Evolutionary conservation across 2,113 vertebrate species (phyloP), one percentile per base, ranked within the genome.

Genomic region (Neotoma lepida): DNA sequence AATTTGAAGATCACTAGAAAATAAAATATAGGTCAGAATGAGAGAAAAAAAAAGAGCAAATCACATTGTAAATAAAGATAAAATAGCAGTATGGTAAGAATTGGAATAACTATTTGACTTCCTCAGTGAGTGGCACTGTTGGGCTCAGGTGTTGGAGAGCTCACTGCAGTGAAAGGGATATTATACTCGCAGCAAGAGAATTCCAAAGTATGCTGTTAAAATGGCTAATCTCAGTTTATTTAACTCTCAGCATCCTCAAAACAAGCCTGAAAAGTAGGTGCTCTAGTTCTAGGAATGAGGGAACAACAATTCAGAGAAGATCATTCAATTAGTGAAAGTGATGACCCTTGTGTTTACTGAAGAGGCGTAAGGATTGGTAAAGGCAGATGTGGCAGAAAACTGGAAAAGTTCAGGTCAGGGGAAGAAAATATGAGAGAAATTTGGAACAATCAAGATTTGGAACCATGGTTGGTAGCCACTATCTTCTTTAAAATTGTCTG

Each of bases 261-360:
- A 80, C 33, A 88, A 64, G 1, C 8, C 76, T 46, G 5, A 64
- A 39, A 89, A 18, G 70, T 24, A 94, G 49, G 7, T 30, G 44
- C 9, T 64, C 28, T 20, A 1, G 3, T 86, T 71, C 71, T 56
- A 76, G 17, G 24, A 15, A 86, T 54, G 49, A 93, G 54, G 74
- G 86, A 93, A 89, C 56, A 70, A 74, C 17, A 76, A 4, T 88
- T 89, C 49, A 56, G 61, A 84, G 70, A 89, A 91, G 18, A 13
- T 30, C 44, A 39, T 49, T 8, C 30, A 80, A 39, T 17, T 93
- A 85, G 44, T 85, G 10, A 93, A 86, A 80, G 33, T 9, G 58
- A 24, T 71, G 61, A 61, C 26, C 24, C 35, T 41, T 73, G n/a
- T 66, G 87, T 70, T 90, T 44, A 90, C 41, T 81, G 26, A 78